Evolutionary conservation across 1,140 invertebrate genomes (phyloP).

Genomic region (Pemphigus obesinymphae): DNA sequence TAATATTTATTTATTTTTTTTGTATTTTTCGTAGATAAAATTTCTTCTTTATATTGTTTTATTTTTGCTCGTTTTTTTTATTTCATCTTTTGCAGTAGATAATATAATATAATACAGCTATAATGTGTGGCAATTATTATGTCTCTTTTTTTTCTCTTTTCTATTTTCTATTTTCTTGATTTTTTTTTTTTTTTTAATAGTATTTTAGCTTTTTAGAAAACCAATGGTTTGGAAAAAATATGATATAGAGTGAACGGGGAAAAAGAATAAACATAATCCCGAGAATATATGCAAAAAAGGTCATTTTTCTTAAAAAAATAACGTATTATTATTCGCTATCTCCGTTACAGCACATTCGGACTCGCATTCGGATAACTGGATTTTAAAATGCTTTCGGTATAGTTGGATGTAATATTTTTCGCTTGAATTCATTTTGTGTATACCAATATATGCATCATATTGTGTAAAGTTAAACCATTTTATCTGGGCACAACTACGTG

Average conservation of each 20-base stretch:
- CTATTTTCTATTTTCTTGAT: neutral
- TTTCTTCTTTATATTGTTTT: neutral
- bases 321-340: neutral
- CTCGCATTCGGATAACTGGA: neutral
- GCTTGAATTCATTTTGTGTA: neutral
- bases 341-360: neutral
- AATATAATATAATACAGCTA: neutral
- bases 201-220: conserved; percentile 20
- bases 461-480: neutral
- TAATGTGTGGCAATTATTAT: neutral
- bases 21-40: conserved; percentile 9
- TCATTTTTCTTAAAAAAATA: neutral
- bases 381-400: neutral
- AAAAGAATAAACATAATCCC: neutral
- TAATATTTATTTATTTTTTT: neutral
- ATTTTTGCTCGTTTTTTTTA: neutral
- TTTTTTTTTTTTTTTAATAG: neutral
- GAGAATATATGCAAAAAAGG: neutral
- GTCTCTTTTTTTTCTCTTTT: neutral
- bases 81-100: neutral
- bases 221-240: neutral
- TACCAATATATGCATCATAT: neutral
- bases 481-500: neutral
- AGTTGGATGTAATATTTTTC: neutral
- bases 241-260: neutral